Evolutionary conservation across 2,888 invertebrate genomes (phyloP).

Genomic region (Bedellia somnulentella): DNA sequence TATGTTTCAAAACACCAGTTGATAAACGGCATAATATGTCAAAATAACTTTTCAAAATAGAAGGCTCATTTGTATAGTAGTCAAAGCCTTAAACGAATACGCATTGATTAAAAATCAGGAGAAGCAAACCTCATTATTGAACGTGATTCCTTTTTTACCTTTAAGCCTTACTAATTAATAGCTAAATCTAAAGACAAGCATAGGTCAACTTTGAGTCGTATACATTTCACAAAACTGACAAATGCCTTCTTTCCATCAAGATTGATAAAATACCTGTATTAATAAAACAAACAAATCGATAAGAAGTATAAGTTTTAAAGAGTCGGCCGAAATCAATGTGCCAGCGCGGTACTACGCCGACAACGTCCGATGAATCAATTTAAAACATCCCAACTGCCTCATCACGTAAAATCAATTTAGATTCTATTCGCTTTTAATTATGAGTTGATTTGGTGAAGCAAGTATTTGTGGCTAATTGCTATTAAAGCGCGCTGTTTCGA

Average conservation of each 20-base stretch:
- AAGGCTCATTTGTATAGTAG: too few species aligned
- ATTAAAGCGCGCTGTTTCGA: neutral
- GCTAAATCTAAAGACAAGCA: constrained; percentile 24
- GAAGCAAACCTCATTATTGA: too few species aligned
- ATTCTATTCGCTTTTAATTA: neutral
- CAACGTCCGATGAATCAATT: constrained; percentile 5
- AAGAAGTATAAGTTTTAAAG: constrained; percentile 34
- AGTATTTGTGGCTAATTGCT: neutral
- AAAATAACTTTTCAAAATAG: too few species aligned
- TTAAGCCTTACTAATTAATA: constrained; percentile 50
- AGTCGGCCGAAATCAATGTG: constrained; percentile 55
- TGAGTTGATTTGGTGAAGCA: neutral
- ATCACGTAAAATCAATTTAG: neutral
- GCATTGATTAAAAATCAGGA: too few species aligned
- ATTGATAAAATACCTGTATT: constrained; percentile 59
- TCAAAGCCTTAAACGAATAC: too few species aligned
- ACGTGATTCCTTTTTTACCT: too few species aligned
- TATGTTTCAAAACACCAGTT: too few species aligned
- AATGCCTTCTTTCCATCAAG: constrained; percentile 57
- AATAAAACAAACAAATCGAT: constrained; percentile 60
- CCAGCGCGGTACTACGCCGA: constrained; percentile 41
- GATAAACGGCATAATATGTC: too few species aligned
- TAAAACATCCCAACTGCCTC: neutral
- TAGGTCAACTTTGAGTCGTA: constrained; percentile 20
- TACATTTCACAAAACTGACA: constrained; percentile 54